Conservation (phyloP, 1,140 invertebrate genomes). For the Zaprionus ghesquierei region DNA sequence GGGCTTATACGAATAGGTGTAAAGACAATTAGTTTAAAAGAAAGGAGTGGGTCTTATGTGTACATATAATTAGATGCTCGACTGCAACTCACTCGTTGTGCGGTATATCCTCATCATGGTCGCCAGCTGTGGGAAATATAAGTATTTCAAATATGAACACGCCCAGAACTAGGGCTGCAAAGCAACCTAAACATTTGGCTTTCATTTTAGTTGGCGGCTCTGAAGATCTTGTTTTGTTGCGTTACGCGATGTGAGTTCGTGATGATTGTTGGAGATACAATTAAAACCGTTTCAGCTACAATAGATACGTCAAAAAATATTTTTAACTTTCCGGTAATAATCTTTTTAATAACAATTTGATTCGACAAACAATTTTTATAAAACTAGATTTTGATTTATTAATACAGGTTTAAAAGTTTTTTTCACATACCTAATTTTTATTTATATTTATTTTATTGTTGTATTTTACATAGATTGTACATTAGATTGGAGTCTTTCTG, state of each 20-base stretch:
- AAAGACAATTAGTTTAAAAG: too few species aligned
- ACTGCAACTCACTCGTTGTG: conserved; percentile 89
- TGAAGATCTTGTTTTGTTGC: conserved; percentile 23
- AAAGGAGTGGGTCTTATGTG: too few species aligned
- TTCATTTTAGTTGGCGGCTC: conserved; percentile 56
- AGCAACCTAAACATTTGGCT: conserved; percentile 63
- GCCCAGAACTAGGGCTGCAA: conserved; percentile 69
- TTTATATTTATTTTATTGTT: too few species aligned
- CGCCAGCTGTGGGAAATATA: conserved; percentile 82
- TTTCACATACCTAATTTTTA: too few species aligned
- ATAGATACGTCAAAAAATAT: conserved; percentile 44
- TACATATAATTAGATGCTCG: background rate
- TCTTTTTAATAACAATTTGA: too few species aligned
- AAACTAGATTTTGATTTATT: too few species aligned
- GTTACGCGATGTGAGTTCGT: background rate
- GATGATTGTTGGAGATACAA: background rate
- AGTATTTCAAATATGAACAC: conserved; percentile 71
- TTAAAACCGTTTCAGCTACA: conserved; percentile 40
- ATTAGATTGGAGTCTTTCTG: too few species aligned
- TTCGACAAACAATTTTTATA: too few species aligned
- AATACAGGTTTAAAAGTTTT: too few species aligned
- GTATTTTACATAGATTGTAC: too few species aligned
- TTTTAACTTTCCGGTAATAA: conserved; percentile 4
- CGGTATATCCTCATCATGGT: conserved; percentile 92
- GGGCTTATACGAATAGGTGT: too few species aligned